Percentiles rank a stretch among this genome's conserved stretches.
phyloP scores from a whole-genome alignment of 2,113 vertebrate genomes.

The Calyptommatus sinebrachiatus region DNA sequence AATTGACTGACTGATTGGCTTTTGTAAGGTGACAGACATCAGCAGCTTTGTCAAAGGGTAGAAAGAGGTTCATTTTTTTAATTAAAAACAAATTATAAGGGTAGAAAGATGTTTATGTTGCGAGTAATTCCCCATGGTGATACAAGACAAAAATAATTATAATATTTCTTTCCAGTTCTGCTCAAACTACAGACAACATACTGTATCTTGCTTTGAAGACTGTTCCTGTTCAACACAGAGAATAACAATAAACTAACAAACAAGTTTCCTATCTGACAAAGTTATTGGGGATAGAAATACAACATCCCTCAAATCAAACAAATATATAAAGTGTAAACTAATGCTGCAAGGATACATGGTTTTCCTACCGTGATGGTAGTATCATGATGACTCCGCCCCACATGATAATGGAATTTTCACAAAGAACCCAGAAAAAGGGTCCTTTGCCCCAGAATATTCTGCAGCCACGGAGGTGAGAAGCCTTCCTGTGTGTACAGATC shows the following conservation, averaged over 20 bases:
- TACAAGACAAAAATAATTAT: not conserved
- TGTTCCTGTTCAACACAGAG: not conserved
- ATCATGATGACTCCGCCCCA: no score
- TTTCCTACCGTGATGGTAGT: no score
- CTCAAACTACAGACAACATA: not conserved
- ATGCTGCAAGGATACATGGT: no score
- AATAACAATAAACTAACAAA: not conserved
- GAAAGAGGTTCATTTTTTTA: not conserved
- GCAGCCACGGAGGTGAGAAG: no score
- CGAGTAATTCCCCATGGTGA: not conserved
- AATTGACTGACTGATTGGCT: slow-evolving; percentile 14
- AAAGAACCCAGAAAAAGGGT: no score
- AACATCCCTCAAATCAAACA: no score
- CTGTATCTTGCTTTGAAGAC: not conserved
- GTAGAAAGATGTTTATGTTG: not conserved
- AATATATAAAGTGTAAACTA: no score
- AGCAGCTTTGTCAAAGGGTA: not conserved
- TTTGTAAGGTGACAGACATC: not conserved
- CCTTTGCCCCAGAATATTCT: no score
- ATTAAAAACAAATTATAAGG: not conserved
- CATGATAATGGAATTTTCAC: no score
- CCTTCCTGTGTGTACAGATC: no score
- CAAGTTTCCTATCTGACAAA: not conserved
- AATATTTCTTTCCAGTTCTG: not conserved
- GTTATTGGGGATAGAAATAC: no score